Evolutionary conservation across 2,113 vertebrate genomes (phyloP).

Genomic region (Pituophis catenifer): DNA sequence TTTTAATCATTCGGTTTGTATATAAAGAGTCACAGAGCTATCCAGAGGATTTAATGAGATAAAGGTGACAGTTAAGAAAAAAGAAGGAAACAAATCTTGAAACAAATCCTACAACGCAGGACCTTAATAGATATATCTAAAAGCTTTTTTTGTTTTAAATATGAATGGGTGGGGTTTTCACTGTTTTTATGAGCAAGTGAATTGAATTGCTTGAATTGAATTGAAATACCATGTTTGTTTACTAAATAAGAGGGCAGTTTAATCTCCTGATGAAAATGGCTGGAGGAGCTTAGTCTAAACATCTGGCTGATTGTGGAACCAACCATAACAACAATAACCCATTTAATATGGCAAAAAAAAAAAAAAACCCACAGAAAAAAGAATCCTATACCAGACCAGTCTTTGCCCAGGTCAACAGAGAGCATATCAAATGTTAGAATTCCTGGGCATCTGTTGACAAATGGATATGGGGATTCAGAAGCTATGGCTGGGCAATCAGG

Average conservation of each 20-base stretch:
- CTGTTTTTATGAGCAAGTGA: neutral
- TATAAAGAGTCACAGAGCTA: neutral
- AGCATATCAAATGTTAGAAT: neutral
- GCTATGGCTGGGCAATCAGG: neutral
- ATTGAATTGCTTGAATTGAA: neutral
- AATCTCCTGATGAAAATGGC: neutral
- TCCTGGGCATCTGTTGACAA: neutral
- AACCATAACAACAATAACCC: neutral
- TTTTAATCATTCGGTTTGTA: neutral
- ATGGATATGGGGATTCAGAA: neutral
- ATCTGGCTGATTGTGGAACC: neutral
- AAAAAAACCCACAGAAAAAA: neutral
- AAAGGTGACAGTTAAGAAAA: neutral
- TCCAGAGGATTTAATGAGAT: neutral
- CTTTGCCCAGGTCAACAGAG: neutral
- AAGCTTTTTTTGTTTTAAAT: neutral
- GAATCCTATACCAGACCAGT: neutral
- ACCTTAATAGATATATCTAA: neutral
- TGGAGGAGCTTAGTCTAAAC: neutral
- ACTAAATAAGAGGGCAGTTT: neutral
- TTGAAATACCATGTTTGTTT: neutral
- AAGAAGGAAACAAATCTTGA: neutral
- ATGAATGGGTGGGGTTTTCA: neutral
- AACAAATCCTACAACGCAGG: neutral
- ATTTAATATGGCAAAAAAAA: neutral